A percentile compares a stretch with the other conserved stretches of the same genome.
Conservation (phyloP, 2,113 vertebrate species). For the Lampris incognitus region DNA sequence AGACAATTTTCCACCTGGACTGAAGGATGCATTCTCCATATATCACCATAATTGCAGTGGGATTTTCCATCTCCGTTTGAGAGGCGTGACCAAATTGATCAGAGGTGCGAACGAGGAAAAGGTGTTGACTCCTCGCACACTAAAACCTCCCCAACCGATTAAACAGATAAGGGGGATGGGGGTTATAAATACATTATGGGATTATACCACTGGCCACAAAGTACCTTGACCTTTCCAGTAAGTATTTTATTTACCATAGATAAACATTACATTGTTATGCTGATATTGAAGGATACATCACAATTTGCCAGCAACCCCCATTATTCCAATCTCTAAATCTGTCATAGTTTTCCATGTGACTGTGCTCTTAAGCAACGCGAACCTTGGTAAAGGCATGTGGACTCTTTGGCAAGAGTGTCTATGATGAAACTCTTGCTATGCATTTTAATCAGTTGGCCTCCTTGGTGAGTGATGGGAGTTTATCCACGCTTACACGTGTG, state of each 20-base stretch:
- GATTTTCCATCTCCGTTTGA: conserved; percentile 35
- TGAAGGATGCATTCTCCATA: conserved; percentile 26
- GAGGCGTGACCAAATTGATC: neutral
- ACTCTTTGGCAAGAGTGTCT: neutral
- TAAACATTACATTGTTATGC: no score
- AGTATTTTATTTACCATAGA: neutral
- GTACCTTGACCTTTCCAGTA: neutral
- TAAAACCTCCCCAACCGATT: conserved; percentile 44
- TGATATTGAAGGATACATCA: neutral
- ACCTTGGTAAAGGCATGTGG: neutral
- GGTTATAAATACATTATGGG: conserved; percentile 27
- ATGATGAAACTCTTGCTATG: neutral
- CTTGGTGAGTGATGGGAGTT: neutral
- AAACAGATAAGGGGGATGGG: conserved; percentile 15
- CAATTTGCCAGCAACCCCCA: neutral
- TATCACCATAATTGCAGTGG: conserved; percentile 38
- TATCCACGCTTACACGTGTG: neutral
- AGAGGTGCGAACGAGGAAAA: conserved; percentile 9
- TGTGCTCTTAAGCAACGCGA: neutral
- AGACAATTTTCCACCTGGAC: conserved; percentile 25
- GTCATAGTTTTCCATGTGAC: neutral
- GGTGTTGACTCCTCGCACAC: conserved; percentile 15
- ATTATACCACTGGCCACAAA: conserved; percentile 43
- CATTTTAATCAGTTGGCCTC: neutral
- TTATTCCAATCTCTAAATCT: neutral